These are phyloP conservation scores for Graphium colonna DNA, from an alignment of 2,888 invertebrate genomes.

Conservation along the genomic window DNA sequence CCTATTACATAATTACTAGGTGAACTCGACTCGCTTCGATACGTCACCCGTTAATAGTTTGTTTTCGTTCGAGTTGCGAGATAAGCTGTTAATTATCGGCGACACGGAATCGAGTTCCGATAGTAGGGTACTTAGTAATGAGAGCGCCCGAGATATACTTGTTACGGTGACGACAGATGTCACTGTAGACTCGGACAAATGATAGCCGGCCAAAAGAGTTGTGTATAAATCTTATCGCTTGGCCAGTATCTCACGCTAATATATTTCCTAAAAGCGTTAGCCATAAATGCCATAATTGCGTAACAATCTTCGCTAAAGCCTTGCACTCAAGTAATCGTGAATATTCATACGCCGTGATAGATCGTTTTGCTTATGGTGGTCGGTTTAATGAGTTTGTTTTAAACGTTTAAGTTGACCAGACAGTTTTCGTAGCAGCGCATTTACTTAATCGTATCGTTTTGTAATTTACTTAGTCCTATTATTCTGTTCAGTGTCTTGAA, in stretches of 20 bases:
- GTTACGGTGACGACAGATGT: conserved; percentile 61
- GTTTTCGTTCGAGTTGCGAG: not conserved
- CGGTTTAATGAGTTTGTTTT: not conserved
- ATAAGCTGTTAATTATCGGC: conserved; percentile 15
- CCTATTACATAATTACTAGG: conserved; percentile 8
- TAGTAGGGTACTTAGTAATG: conserved; percentile 57
- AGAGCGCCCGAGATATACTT: conserved; percentile 57
- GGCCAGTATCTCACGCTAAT: conserved; percentile 15
- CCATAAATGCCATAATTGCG: conserved; percentile 7
- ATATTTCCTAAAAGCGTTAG: conserved; percentile 3
- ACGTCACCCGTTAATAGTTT: no score
- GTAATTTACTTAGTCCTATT: no score
- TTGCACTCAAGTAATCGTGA: not conserved
- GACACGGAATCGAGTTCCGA: conserved; percentile 42
- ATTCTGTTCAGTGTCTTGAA: no score
- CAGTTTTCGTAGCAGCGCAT: no score
- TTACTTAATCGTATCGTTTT: no score
- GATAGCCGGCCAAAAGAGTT: conserved; percentile 47
- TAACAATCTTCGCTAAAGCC: not conserved
- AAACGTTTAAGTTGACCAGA: not conserved
- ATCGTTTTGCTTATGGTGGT: conserved; percentile 1
- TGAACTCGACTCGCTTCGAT: conserved; percentile 1
- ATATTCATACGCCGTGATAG: conserved; percentile 17
- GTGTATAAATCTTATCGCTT: conserved; percentile 29
- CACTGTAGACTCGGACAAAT: conserved; percentile 59